Percentiles rank a stretch among this genome's conserved stretches.
Conservation (phyloP, 1,140 invertebrate species). For the Pseudachorutes palmiensis region DNA sequence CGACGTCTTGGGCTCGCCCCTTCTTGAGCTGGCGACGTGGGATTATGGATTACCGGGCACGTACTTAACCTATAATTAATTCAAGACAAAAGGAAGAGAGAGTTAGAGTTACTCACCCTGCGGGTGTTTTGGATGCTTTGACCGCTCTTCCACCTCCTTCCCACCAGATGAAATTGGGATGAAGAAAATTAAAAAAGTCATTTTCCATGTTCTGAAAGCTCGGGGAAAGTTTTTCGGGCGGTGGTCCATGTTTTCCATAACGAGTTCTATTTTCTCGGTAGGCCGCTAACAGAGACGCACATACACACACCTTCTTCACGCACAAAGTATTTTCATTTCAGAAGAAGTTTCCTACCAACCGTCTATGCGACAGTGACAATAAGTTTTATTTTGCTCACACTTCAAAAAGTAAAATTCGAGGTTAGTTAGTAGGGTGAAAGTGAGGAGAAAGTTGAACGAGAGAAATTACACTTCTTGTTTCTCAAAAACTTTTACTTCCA, state of each 20-base stretch:
- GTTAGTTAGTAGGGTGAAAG: neutral
- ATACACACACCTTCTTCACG: neutral
- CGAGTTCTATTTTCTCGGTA: neutral
- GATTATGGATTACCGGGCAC: neutral
- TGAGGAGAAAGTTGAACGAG: neutral
- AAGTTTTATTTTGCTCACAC: neutral
- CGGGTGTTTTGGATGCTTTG: neutral
- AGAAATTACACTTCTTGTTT: slow-evolving; percentile 1
- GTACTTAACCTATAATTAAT: neutral
- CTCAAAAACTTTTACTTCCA: neutral
- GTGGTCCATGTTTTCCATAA: slow-evolving; percentile 1
- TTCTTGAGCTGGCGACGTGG: neutral
- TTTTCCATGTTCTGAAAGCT: slow-evolving; percentile 5
- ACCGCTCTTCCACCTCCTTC: slow-evolving; percentile 15
- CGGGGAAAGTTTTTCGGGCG: neutral
- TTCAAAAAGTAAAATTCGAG: neutral
- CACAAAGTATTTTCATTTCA: slow-evolving; percentile 4
- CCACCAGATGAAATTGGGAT: slow-evolving; percentile 34
- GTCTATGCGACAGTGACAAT: neutral
- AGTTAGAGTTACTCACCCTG: neutral
- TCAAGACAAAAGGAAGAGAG: neutral
- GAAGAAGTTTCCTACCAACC: neutral
- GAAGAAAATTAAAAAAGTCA: slow-evolving; percentile 34
- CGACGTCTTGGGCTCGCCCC: neutral
- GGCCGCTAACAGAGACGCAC: neutral